phyloP scores from a whole-genome alignment of 2,113 vertebrate genomes.

The Xiphophorus couchianus region DNA sequence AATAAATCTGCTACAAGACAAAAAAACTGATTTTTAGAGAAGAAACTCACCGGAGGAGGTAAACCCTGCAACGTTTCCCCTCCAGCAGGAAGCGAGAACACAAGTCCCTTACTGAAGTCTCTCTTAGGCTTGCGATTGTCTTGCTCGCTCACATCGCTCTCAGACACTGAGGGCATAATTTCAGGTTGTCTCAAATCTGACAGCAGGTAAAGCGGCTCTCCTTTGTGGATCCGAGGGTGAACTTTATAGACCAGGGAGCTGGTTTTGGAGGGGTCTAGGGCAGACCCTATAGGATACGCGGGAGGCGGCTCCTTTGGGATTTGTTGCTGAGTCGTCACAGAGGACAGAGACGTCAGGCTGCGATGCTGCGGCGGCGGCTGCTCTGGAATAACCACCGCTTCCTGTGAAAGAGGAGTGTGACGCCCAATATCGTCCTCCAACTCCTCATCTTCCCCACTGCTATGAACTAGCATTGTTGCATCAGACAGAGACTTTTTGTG shows the following conservation, averaged over 20 bases:
- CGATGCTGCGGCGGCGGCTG: slow-evolving; percentile 57
- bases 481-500: slow-evolving; percentile 95
- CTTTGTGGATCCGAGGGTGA: slow-evolving; percentile 79
- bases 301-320: slow-evolving; percentile 79
- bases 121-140: slow-evolving; percentile 83
- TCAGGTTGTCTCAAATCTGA: slow-evolving; percentile 79
- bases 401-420: slow-evolving; percentile 73
- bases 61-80: slow-evolving; percentile 91
- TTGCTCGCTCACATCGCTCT: slow-evolving; percentile 89
- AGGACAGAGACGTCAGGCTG: slow-evolving; percentile 52
- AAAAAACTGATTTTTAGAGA: not conserved
- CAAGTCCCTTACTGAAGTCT: slow-evolving; percentile 90
- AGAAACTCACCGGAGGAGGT: slow-evolving; percentile 87
- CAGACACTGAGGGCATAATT: slow-evolving; percentile 89
- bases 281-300: slow-evolving; percentile 80
- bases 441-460: slow-evolving; percentile 95
- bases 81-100: slow-evolving; percentile 87
- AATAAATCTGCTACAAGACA: not conserved
- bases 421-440: slow-evolving; percentile 84
- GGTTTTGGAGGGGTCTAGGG: slow-evolving; percentile 66
- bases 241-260: slow-evolving; percentile 85
- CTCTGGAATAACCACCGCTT: slow-evolving; percentile 51
- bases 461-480: slow-evolving; percentile 97
- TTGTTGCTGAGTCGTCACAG: slow-evolving; percentile 67
- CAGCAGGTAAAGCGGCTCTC: slow-evolving; percentile 77